Evolutionary conservation across 2,113 vertebrate genomes (phyloP), one percentile per base, ranked within the genome.

Genomic region (Drymodes brunneopygia): DNA sequence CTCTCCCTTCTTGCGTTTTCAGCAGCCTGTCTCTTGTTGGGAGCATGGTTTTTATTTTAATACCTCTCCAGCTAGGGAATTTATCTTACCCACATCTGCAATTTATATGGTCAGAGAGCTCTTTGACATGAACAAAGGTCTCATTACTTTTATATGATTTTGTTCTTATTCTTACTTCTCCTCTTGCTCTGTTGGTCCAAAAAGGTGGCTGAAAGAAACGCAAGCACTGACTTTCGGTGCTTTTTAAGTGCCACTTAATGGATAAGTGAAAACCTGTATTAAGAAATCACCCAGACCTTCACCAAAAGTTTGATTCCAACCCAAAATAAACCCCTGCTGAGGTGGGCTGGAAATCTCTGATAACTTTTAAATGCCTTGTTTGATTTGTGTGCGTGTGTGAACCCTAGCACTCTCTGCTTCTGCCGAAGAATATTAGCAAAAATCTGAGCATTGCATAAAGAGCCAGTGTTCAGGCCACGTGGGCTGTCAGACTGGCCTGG

Each of bases 71-170:
- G 87, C 60, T 25, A 83, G 81, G 66, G 88, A 84, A 96, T 92
- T 96, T 95, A 97, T 97, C 97, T 89, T 74, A 61, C 90, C 93
- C 90, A 83, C 94, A 98, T 98, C 97, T 98, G 90, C 92, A 97
- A 53, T 96, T 95, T 95, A 96, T 94, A 92, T 35, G 64, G 94
- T 94, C 93, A 82, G 71, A 96, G 96, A 95, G 92, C 70, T 94
- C 77, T 92, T 82, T 31, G 58, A 95, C 77, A 53, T 58, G 94
- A 97, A 97, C 95, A 96, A 97, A 96, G 90, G 47, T 92, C 88
- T 97, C 94, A 94, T 86, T 97, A 92, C 84, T 95, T 96, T 97
- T 96, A 85, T 84, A 91, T n/a, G 36, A 87, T 96, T 97, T 94
- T 93, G 79, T 44, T 73, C 79, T 77, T 81, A 62, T 61, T 97